Percentiles rank a stretch among this genome's conserved stretches.
Conservation (phyloP, 2,113 vertebrate species). For the Hemicordylus capensis region DNA sequence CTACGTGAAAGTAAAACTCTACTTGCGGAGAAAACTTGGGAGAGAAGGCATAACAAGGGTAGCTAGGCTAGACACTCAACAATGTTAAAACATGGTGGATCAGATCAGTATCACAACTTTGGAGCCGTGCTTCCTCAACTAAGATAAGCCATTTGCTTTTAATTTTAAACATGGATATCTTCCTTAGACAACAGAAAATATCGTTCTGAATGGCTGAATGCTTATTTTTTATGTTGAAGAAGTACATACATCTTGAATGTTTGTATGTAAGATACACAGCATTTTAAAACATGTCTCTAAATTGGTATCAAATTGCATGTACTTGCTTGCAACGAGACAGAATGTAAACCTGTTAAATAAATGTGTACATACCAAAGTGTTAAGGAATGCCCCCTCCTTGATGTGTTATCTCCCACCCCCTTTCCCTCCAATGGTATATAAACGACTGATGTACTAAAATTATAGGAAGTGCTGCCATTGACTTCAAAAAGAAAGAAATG, state of each 20-base stretch:
- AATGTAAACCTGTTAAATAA: not conserved
- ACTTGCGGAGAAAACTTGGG: not conserved
- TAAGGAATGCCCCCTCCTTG: not conserved
- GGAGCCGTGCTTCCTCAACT: not conserved
- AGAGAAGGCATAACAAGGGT: not conserved
- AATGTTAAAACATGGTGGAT: not conserved
- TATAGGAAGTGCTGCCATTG: not conserved
- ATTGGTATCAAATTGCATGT: not conserved
- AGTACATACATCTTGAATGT: not conserved
- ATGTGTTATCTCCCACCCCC: no score
- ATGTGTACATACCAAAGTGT: not conserved
- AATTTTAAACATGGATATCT: not conserved
- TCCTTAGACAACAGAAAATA: not conserved
- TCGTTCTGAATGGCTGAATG: not conserved
- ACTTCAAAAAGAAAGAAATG: not conserved
- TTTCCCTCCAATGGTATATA: not conserved
- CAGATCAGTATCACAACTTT: not conserved
- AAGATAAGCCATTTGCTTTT: not conserved
- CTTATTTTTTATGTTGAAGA: not conserved
- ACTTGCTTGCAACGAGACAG: not conserved
- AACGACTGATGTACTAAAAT: not conserved
- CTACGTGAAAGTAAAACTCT: not conserved
- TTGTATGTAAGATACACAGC: not conserved
- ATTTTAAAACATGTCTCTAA: not conserved
- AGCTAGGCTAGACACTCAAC: not conserved